These are phyloP conservation scores for Sthenelais limicola DNA, from an alignment of 2,888 invertebrate species.

Conservation along the genomic window DNA sequence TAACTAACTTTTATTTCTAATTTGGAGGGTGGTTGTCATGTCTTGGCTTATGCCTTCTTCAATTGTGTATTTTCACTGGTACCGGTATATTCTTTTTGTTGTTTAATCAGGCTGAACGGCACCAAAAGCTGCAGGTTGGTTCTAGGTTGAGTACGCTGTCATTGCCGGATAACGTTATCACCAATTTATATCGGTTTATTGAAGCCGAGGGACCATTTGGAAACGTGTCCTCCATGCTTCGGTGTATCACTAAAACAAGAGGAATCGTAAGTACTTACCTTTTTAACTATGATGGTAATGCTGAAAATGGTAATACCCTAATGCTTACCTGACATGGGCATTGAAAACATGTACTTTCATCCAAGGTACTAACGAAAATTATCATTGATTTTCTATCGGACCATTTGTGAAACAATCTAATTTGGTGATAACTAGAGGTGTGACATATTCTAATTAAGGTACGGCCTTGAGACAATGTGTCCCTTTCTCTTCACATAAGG, in stretches of 20 bases:
- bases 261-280: slow-evolving; percentile 76
- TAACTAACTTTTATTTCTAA: neutral
- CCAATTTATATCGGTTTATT: slow-evolving; percentile 79
- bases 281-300: too few species aligned
- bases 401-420: neutral
- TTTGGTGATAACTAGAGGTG: neutral
- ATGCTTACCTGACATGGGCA: neutral
- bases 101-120: slow-evolving; percentile 75
- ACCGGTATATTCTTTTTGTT: too few species aligned
- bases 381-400: too few species aligned
- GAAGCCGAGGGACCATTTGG: slow-evolving; percentile 79
- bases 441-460: neutral
- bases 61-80: slow-evolving; percentile 25
- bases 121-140: slow-evolving; percentile 81
- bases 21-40: neutral
- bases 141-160: slow-evolving; percentile 80
- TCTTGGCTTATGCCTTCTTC: neutral
- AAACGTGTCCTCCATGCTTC: slow-evolving; percentile 78
- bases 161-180: slow-evolving; percentile 80
- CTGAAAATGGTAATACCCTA: neutral
- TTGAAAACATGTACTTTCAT: too few species aligned
- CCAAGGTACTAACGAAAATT: too few species aligned
- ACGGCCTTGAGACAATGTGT: too few species aligned
- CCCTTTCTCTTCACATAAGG: too few species aligned
- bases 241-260: slow-evolving; percentile 80